Evolutionary conservation across 1,140 invertebrate species (phyloP).

Genomic region (Rhizoglyphus robini): DNA sequence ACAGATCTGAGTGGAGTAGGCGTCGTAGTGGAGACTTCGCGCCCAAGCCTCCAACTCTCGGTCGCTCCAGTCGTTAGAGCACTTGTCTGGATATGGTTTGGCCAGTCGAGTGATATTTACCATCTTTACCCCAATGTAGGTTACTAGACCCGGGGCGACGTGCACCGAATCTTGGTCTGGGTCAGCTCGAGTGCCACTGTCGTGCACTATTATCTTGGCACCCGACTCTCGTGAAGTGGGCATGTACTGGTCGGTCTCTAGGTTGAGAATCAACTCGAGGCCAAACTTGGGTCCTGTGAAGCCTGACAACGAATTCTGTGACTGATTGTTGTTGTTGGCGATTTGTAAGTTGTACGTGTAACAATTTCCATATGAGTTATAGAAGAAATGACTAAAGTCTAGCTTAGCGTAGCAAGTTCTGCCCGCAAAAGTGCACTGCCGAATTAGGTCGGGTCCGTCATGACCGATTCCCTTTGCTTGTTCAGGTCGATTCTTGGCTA

Average conservation of each 20-base stretch:
- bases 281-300: constrained; percentile 29
- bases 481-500: constrained; percentile 10
- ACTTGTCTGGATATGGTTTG: constrained; percentile 22
- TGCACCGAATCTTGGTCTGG: constrained; percentile 24
- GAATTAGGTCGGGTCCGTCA: constrained; percentile 16
- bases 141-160: constrained; percentile 22
- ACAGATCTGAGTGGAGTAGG: constrained; percentile 23
- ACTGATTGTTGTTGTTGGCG: neutral
- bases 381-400: constrained; percentile 20
- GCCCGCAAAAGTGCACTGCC: constrained; percentile 20
- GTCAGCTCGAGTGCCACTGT: constrained; percentile 23
- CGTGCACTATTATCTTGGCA: constrained; percentile 31
- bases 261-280: constrained; percentile 31
- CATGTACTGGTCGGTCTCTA: constrained; percentile 34
- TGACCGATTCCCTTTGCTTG: constrained; percentile 19
- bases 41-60: constrained; percentile 15
- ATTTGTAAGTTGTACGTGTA: constrained; percentile 23
- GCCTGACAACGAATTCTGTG: constrained; percentile 3
- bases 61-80: constrained; percentile 19
- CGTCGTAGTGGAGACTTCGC: constrained; percentile 1
- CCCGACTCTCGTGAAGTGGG: constrained; percentile 30
- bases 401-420: constrained; percentile 1
- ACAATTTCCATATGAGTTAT: constrained; percentile 23
- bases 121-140: constrained; percentile 23
- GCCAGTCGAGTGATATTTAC: constrained; percentile 23